Base-by-base conservation (phyloP, 2,113 vertebrate genomes). In the Dipodomys stephensi region DNA sequence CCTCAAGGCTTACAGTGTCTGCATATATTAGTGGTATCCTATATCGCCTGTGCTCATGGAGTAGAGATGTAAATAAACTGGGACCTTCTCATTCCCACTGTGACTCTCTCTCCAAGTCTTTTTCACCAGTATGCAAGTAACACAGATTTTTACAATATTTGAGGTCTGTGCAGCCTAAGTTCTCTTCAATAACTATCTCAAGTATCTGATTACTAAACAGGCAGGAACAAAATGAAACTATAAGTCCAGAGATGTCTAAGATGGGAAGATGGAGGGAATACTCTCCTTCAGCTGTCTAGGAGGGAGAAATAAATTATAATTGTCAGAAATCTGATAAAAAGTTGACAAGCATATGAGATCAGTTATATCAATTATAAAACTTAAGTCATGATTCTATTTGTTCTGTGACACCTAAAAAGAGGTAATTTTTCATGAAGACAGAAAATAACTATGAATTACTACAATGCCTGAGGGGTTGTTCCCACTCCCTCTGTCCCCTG, bases 371-470 rank as follows among this genome's bases (percentile, higher is more conserved):
- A 94, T 93, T 93, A 93, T 69, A 81, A 87, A 85, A 88, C 13
- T 28, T 65, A 96, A 94, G 53, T 94, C 82, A 88, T 71, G 53
- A 91, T 93, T 94, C 87, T 90, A 68, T 95, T 94, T 96, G 84
- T 60, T 92, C 83, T 78, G 71, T 92, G 79, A 94, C 92, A 96
- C 60, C 65, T 80, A 57, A 93, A 91, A 84, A 90, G 87, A 78
- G 12, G 23, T 67, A 79, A 53, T 79, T 96, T 93, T 85, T 93
- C 74, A 94, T 81, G 49, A 49, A 53, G 83, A 64, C 39, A 76
- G 81, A 89, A 96, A 96, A 87, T 79, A 95, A 90, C 82, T 92
- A 80, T 6, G 10, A 94, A 73, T 90, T 53, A 27, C n/a, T 69
- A 44, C 4, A 76, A 68, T 57, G 72, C 20, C 49, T 57, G 65